Evolutionary conservation across 2,113 vertebrate genomes (phyloP).

Genomic region (Aptenodytes patagonicus): DNA sequence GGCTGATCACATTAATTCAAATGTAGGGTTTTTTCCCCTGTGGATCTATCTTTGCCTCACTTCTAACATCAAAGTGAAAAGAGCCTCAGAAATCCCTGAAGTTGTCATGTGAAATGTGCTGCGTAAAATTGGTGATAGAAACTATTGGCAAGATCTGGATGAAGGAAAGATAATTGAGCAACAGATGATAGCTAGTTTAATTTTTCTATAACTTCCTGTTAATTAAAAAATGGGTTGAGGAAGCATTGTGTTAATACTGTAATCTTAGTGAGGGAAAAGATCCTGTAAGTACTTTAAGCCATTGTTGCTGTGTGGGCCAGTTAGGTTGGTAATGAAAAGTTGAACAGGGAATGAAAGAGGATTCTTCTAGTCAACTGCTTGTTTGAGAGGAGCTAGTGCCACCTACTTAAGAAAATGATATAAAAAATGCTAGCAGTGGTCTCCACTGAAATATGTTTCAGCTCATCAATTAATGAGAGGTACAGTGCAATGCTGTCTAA

Average conservation of each 20-base stretch:
- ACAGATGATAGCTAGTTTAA: neutral
- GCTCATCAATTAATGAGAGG: neutral
- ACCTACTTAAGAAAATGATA: neutral
- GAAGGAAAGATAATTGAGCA: neutral
- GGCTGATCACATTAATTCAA: neutral
- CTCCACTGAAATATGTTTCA: neutral
- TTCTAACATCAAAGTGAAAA: slow-evolving; percentile 13
- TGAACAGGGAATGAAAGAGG: neutral
- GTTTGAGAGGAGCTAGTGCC: neutral
- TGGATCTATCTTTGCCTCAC: neutral
- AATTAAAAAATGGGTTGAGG: neutral
- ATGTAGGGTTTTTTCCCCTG: neutral
- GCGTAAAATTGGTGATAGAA: neutral
- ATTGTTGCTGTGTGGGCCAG: neutral
- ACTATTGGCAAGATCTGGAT: neutral
- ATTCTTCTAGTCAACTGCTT: neutral
- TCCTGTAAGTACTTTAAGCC: neutral
- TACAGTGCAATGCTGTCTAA: neutral
- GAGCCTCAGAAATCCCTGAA: neutral
- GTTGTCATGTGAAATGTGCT: neutral
- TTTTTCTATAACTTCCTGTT: neutral
- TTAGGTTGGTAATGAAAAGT: neutral
- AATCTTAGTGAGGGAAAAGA: neutral
- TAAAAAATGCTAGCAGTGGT: neutral
- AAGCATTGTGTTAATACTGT: neutral